Evolutionary conservation across 2,113 vertebrate genomes (phyloP), one percentile per base, ranked within the genome.

Genomic region (Baryphthengus martii): DNA sequence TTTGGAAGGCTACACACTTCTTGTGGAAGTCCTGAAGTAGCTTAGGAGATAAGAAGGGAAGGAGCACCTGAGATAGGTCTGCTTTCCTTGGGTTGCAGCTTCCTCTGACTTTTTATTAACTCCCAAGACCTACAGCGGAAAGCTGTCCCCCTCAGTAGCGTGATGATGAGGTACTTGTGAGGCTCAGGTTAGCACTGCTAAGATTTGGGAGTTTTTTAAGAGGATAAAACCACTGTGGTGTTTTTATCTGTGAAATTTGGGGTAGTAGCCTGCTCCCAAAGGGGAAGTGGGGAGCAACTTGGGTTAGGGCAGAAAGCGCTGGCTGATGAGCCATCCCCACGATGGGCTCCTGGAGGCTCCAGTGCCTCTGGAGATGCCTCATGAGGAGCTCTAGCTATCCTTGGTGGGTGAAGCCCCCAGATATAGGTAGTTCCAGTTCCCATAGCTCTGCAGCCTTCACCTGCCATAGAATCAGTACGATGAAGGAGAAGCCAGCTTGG

Each of bases 1-100:
- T 56, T 35, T 33, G 20, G 17, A 49, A 50, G 45, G 28, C 45
- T 83, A 15, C 8, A 6, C 0, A 0, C 29, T 70, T n/a, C 40
- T n/a, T 45, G 21, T 62, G 62, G 37, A 53, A 33, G 33, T 52
- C 35, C 26, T 52, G 42, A 6, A 28, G 42, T 45, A 17, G 10
- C n/a, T 15, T 50, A 29, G 55, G 40, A 73, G 55, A 18, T 20
- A 28, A n/a, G 23, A 84, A 75, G 13, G n/a, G 28, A 79, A 19
- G 73, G 24, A 75, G 6, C 14, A 35, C 26, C 49, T 42, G 37
- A 66, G 24, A 71, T 55, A 4, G 16, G 4, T 13, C 45, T 73
- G 15, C 24, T 73, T 90, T 68, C 67, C 35, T 53, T 1, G 1
- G n/a, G 15, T 8, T 85, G 28, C 37, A 52, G 12, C 17, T 94